Evolutionary conservation across 2,888 invertebrate species (phyloP), one percentile per base, ranked within the genome.

Genomic region (Hypsopygia costalis): DNA sequence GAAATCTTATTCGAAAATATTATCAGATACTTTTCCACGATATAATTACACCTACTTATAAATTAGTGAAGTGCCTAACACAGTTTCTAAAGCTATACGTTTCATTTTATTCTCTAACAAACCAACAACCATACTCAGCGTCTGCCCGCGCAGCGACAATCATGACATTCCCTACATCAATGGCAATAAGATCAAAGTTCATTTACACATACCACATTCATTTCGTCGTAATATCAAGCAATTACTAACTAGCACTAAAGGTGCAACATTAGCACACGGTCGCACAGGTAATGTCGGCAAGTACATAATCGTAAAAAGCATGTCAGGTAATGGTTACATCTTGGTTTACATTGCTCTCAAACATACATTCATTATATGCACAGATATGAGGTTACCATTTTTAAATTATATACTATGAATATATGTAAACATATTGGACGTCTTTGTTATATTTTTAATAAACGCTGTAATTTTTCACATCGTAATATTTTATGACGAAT

Each of bases 341-440:
- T 52, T 58, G 55, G 56, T 45, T 52, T 52, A 48, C 33, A 39
- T 43, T 36, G 51, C 55, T 56, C 52, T 49, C 46, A 36, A 47
- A 25, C 34, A 44, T 31, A 49, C 52, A 55, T 37, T 28, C 11
- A 58, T 57, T 58, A 60, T 53, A 60, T 60, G 51, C 65, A 60
- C 60, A 62, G 45, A 49, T 34, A 44, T 32, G 36, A 27, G 33
- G 9, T 39, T 39, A 35, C 8, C 6, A 11, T 6, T 28, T 4
- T 8, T 1, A 6, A 16, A 16, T 29, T 16, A 10, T 9, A 25
- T 11, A 36, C 5, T 11, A 31, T 37, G 30, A 28, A n/a, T 28
- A 28, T n/a, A n/a, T n/a, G n/a, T n/a, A n/a, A n/a, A n/a, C n/a
- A n/a, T n/a, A n/a, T n/a, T n/a, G n/a, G n/a, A n/a, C n/a, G n/a